Evolutionary conservation across 1,140 invertebrate species (phyloP), one percentile per base, ranked within the genome.

Genomic region (Drosophila navojoa): DNA sequence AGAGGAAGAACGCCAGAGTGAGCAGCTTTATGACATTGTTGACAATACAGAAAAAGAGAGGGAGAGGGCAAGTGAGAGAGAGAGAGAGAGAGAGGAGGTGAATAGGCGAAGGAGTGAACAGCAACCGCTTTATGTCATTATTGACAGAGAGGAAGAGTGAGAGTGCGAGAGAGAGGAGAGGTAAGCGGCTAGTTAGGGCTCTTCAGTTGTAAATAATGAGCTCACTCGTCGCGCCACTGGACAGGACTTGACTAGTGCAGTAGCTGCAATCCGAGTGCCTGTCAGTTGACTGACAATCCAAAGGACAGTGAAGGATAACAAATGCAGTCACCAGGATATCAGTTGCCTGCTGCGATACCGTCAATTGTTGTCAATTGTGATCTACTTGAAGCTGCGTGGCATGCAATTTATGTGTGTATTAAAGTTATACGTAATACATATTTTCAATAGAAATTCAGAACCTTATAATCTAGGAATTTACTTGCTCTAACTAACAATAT

Each of bases 121-220:
- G 45, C 38, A 19, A 22, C 19, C 19, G 19, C 19, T 44, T 61
- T 44, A 42, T 55, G 60, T 22, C 59, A 57, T 44, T 63, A 57
- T 70, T 60, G 64, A 52, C 29, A 50, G 22, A 29, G 11, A 13
- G 15, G 6, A 4, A 27, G 25, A 44, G 15, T 1, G 44, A 35
- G 10, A 29, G 27, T 4, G 27, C 27, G 10, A 11, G 15, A 11
- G 9, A 15, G 25, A 44, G 15, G 45, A 27, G 35, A 35, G 10
- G 35, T 7, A 11, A 11, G 11, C 35, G 35, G 10, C 35, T 38
- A 38, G 35, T 38, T 38, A 38, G 38, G 15, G 22, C 49, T 49
- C 42, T 42, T 32, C 9, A 70, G 50, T 49, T 63, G 55, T 15
- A 29, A 40, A 53, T 59, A 59, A 45, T 69, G 71, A 69, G 70